Evolutionary conservation across 1,140 invertebrate species (phyloP).

Genomic region (Oncopodura yosiiana): DNA sequence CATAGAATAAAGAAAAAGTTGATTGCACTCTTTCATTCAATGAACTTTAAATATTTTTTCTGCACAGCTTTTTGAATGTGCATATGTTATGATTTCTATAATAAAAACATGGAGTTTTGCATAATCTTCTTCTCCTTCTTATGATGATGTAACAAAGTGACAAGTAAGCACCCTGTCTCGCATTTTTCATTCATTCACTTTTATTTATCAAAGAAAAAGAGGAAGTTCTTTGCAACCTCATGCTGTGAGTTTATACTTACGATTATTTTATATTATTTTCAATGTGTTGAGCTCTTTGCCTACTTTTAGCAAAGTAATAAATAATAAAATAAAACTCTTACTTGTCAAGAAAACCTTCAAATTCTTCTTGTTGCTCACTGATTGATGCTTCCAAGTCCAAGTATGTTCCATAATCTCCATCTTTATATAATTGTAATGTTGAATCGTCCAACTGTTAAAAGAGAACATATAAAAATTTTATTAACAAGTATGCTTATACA

Average conservation of each 20-base stretch:
- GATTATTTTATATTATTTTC: neutral
- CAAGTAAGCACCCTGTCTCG: no score
- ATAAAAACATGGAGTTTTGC: no score
- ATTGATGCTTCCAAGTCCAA: slow-evolving; percentile 89
- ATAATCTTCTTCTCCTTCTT: no score
- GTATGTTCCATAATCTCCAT: slow-evolving; percentile 92
- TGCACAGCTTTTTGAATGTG: no score
- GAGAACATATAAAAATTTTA: slow-evolving; percentile 33
- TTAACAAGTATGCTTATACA: no score
- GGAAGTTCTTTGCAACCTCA: neutral
- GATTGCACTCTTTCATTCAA: no score
- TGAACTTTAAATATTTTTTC: no score
- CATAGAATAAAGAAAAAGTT: slow-evolving; percentile 12
- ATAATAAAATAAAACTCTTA: slow-evolving; percentile 53
- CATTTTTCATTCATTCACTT: no score
- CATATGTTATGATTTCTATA: no score
- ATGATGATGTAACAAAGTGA: no score
- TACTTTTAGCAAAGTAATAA: no score
- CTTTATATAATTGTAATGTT: slow-evolving; percentile 88
- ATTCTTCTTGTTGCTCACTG: slow-evolving; percentile 88
- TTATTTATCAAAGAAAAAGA: no score
- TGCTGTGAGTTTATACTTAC: neutral
- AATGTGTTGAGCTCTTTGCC: neutral
- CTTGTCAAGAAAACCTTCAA: slow-evolving; percentile 88
- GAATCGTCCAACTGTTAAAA: slow-evolving; percentile 86